Conservation (phyloP, 1,140 invertebrate genomes). For the Pseudachorutes palmiensis region DNA sequence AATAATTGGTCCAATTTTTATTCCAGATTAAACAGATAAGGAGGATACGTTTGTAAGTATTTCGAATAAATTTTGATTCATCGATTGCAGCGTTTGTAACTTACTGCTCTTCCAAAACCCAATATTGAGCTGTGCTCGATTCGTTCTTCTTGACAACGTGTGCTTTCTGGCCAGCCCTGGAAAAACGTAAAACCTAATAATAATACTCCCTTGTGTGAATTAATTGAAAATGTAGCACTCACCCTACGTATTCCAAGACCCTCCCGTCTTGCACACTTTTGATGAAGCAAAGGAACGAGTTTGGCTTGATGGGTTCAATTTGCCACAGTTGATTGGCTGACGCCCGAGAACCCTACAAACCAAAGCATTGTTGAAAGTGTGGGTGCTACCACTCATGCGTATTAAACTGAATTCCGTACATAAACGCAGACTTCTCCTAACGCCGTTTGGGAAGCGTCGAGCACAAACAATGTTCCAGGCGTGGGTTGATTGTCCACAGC, state of each 20-base stretch:
- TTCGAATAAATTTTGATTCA: too few species aligned
- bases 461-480: background rate
- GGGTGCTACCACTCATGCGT: background rate
- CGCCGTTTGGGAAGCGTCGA: background rate
- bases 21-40: too few species aligned
- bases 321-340: background rate
- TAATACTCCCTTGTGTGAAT: background rate
- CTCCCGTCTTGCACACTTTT: background rate
- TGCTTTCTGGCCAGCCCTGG: background rate
- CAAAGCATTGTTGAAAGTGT: background rate
- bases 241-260: background rate
- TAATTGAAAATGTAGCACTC: background rate
- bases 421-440: background rate
- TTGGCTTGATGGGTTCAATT: conserved; percentile 4
- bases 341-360: background rate
- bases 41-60: too few species aligned
- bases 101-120: background rate
- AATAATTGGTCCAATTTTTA: too few species aligned
- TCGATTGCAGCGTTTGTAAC: too few species aligned
- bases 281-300: conserved; percentile 3
- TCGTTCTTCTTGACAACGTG: background rate
- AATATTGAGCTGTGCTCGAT: background rate
- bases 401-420: background rate
- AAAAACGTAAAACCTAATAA: background rate
- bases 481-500: background rate